These are phyloP conservation scores for Elymnias hypermnestra DNA, from an alignment of 1,140 invertebrate species.

Conservation along the genomic window DNA sequence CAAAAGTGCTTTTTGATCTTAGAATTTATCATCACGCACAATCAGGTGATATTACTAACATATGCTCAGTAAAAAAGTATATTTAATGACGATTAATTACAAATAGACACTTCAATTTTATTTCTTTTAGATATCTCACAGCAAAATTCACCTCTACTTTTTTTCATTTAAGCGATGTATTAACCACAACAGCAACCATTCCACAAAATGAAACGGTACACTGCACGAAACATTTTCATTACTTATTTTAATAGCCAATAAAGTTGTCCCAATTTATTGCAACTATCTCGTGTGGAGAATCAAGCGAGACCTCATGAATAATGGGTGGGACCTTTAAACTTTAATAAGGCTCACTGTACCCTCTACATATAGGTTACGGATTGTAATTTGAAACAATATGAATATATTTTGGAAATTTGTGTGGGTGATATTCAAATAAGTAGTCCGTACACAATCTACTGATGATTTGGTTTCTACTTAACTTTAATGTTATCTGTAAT, in stretches of 20 bases:
- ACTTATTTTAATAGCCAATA: constrained; percentile 73
- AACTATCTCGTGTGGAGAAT: constrained; percentile 62
- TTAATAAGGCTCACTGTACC: constrained; percentile 46
- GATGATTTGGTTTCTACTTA: no score
- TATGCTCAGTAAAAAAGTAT: no score
- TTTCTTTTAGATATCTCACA: no score
- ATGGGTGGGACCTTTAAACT: constrained; percentile 59
- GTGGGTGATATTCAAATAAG: constrained; percentile 1
- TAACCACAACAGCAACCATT: constrained; percentile 10
- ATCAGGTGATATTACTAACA: no score
- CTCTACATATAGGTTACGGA: constrained; percentile 17
- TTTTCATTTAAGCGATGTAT: constrained; percentile 1
- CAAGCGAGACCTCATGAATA: constrained; percentile 61
- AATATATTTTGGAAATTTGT: constrained; percentile 16
- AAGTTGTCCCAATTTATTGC: constrained; percentile 64
- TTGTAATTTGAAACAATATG: constrained; percentile 18
- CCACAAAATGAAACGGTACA: constrained; percentile 23
- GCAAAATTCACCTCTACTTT: no score
- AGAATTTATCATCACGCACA: no score
- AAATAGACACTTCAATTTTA: no score
- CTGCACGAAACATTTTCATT: constrained; percentile 55
- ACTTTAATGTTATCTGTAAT: no score
- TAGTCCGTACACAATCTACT: no score
- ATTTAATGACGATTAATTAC: no score
- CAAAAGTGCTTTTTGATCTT: no score